A percentile compares a stretch with the other conserved stretches of the same genome.
Conservation (phyloP, 64 coral and sea anemone species). For the Montipora efflorescens region DNA sequence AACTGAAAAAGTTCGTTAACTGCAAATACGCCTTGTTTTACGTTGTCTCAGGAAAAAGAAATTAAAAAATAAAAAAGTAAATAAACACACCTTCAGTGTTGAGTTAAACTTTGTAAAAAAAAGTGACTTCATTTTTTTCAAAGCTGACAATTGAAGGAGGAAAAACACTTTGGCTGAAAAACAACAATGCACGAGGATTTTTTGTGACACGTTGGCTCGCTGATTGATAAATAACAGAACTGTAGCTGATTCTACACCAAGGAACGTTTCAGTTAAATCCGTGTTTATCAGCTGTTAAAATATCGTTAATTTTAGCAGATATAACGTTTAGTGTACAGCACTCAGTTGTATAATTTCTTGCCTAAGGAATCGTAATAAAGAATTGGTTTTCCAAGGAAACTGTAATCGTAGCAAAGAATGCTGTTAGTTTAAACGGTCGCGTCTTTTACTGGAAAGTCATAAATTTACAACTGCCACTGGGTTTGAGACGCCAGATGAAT, state of each 20-base stretch:
- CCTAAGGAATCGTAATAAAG: background rate
- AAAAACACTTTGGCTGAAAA: background rate
- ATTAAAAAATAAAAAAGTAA: too few relatives aligned
- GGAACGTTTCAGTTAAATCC: background rate
- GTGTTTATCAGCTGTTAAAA: background rate
- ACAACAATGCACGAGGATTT: background rate
- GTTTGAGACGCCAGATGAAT: background rate
- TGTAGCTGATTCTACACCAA: background rate
- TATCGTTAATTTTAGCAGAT: background rate
- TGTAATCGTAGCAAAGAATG: slow-evolving; percentile 6
- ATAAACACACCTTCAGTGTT: too few relatives aligned
- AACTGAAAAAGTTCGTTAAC: background rate
- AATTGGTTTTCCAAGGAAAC: slow-evolving; percentile 13
- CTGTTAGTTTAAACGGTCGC: background rate
- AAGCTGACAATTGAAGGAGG: background rate
- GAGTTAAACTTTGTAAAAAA: background rate
- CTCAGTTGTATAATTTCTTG: background rate
- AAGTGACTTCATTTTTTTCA: background rate
- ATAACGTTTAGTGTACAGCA: background rate
- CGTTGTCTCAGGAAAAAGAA: too few relatives aligned
- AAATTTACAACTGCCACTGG: background rate
- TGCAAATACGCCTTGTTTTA: too few relatives aligned
- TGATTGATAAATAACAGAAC: background rate
- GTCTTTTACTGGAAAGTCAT: background rate
- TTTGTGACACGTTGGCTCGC: background rate